Evolutionary conservation across 2,113 vertebrate genomes (phyloP).

Genomic region (Heterotis niloticus): DNA sequence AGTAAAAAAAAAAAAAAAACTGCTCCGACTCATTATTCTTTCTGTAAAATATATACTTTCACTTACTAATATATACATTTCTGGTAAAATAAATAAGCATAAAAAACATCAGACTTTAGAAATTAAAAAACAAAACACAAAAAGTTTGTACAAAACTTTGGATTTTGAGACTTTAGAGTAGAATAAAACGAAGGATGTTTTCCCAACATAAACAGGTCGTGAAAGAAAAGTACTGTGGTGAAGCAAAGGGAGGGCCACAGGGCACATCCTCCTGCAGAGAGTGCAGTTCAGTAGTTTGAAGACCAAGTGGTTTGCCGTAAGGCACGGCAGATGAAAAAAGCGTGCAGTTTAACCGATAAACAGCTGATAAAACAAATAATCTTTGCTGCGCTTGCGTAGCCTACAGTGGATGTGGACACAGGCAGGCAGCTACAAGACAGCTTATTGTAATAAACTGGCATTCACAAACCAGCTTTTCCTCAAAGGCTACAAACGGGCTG

Average conservation of each 20-base stretch:
- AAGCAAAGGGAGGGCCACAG: conserved; percentile 34
- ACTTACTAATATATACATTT: conserved; percentile 83
- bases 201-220: conserved; percentile 40
- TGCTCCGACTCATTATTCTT: conserved; percentile 60
- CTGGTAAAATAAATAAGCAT: conserved; percentile 89
- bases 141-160: conserved; percentile 84
- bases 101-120: conserved; percentile 75
- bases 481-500: background rate
- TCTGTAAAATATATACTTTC: conserved; percentile 84
- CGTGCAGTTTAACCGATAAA: conserved; percentile 25
- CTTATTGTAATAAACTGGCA: background rate
- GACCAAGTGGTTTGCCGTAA: conserved; percentile 14
- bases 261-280: conserved; percentile 32
- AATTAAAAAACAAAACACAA: conserved; percentile 57
- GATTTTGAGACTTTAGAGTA: conserved; percentile 67
- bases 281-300: conserved; percentile 39
- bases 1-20: conserved; percentile 56
- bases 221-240: conserved; percentile 24
- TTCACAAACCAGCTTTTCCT: background rate
- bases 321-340: conserved; percentile 18
- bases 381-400: background rate
- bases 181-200: conserved; percentile 51
- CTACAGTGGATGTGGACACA: background rate
- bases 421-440: background rate
- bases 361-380: background rate